Base-by-base conservation (phyloP, 2,113 vertebrate genomes). In the Tupaia tana region DNA sequence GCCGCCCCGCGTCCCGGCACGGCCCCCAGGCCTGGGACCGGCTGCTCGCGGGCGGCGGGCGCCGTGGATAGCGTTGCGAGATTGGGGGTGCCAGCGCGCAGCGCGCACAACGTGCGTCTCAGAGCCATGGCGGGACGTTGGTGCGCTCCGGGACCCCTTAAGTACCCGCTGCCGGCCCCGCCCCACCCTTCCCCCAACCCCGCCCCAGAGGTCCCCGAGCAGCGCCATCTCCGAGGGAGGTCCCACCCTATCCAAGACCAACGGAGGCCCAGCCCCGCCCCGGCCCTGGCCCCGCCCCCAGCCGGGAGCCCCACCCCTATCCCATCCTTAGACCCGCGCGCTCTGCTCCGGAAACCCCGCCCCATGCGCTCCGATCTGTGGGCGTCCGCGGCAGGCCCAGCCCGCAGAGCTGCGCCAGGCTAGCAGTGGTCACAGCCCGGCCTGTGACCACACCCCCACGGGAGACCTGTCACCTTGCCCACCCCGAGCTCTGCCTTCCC, bases 11-110 rank as follows among this genome's bases (percentile, higher is more conserved):
- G 34, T 27, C 52, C 77, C 4, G 14, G 52, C 29, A 97, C 90
- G 85, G 98, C 97, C 6, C 97, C 98, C 81, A 99, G 99, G 95
- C 98, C 98, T 29, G 99, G 97, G 1, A 86, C 86, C 0, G 75
- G 92, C 43, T 90, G 93, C 54, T 95, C 87, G 19, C 80, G 54
- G 71, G 95, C 24, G 20, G 61, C 71, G 9, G 86, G 73, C 67
- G 91, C 83, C 58, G 91, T 90, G 31, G 94, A 85, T 78, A 96
- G 61, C 0, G 22, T 20, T 22, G 97, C 58, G 9, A 96, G 67
- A 67, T 86, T 95, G 0, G 81, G 16, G n/a, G 59, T 27, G 19
- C 25, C 10, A 1, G 31, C 1, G 8, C 89, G 18, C 16, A 90
- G 63, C 1, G 8, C 22, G 0, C 27, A 19, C 0, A 4, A 1